Base-by-base conservation (phyloP, 2,888 invertebrate genomes). In the Lycophotia porphyrea region DNA sequence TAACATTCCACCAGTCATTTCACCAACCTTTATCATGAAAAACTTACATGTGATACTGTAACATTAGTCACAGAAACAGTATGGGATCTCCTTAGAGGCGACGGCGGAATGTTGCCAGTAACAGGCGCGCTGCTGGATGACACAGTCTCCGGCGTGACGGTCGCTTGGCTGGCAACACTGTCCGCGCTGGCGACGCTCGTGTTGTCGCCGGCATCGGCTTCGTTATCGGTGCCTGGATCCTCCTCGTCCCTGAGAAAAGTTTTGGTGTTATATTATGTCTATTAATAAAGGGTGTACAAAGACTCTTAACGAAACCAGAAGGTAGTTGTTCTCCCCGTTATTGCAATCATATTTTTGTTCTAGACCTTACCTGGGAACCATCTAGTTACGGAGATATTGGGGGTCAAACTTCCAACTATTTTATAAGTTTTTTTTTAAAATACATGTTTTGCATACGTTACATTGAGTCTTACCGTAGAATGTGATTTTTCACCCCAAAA, bases 91-190 rank as follows among this genome's bases (percentile, higher is more conserved):
- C 94, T 91, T 69, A 96, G 80, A 0, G 96, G 93, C 0, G 95
- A 94, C 0, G 93, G 91, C 0, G 91, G 89, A 1, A 90, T 80
- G 55, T 84, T 89, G 55, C 87, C 88, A 34, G 90, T 91, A 2
- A 90, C 93, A 0, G 96, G 96, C 0, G 96, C 96, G 74, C 96
- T 96, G 83, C 94, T 94, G 0, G 95, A 91, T 0, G 95, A 95
- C 2, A 93, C 93, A 0, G 92, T 94, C 86, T 96, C 96, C 0
- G 96, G 96, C 0, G 95, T 95, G 31, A 95, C 90, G 0, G 96
- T 95, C 1, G 94, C 93, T 58, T 94, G 93, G 67, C 95, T 95
- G 15, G 89, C 93, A 0, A 81, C 92, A 80, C 95, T 95, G 18
- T 88, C 90, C 0, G 85, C 93, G 74, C 95, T 95, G 0, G 87